Evolutionary conservation across 2,113 vertebrate species (phyloP), one percentile per base, ranked within the genome.

Genomic region (Lagopus muta): DNA sequence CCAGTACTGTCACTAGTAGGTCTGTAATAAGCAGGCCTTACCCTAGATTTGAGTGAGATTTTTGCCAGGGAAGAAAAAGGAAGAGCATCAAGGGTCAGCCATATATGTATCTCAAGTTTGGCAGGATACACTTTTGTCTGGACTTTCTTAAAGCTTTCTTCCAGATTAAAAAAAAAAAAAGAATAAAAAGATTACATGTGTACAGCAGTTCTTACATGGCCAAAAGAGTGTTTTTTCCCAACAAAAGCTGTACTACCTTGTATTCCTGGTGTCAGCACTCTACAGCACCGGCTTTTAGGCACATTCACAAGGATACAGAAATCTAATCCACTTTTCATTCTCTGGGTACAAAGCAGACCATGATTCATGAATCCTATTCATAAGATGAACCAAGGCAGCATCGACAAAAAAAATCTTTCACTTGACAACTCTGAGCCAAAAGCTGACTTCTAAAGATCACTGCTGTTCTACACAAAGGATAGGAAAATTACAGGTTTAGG

Each of bases 241-340:
- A 16, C 8, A 11, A 81, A 67, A 87, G 38, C 7, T 43, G 19
- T 28, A 66, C 24, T 81, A 77, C 50, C 4, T 1, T 4, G 2
- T 73, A 72, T 65, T 28, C 16, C 12, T 62, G 54, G 32, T 52
- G 48, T 57, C 43, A 81, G 42, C 12, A 14, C 19, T 72, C 55
- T 55, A 66, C 18, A 22, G 0, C 64, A 55, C 38, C 10, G 10
- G 42, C 12, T 73, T 73, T 67, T 60, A 90, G 50, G 48, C 24
- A 75, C 10, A 45, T 14, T 20, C 1, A 4, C 13, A 65, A 8
- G 76, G 24, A n/a, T 57, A 55, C 24, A 82, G n/a, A 90, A 92
- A 75, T 78, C n/a, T 90, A 90, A 94, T n/a, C 70, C 3, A 1
- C n/a, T 70, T 89, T 87, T 93, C 55, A 42, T 80, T 93, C 65